Evolutionary conservation across 2,113 vertebrate species (phyloP), one percentile per base, ranked within the genome.

Genomic region (Gobiocypris rarus): DNA sequence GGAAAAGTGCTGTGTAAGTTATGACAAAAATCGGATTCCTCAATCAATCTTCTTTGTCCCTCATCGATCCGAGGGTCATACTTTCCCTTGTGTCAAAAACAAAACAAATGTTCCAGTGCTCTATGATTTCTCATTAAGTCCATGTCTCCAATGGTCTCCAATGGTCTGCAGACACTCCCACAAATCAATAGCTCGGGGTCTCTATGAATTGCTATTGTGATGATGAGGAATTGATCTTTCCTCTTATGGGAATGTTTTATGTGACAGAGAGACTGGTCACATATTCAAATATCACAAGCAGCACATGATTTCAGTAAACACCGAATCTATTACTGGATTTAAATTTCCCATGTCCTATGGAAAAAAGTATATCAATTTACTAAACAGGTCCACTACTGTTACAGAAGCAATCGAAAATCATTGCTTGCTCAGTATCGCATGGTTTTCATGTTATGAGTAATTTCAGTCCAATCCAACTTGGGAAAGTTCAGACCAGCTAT

Each of bases 261-360:
- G 87, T 90, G 93, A 92, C 87, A 82, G 80, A 89, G 43, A 70
- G 89, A 86, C 88, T 86, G 65, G 65, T 88, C 87, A 83, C 85
- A 89, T 92, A 89, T 92, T 92, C 86, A 90, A 90, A 92, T 90
- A 92, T 92, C 90, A 89, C 88, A 89, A 69, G 87, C 77, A 90
- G 89, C 71, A 71, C 92, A 89, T 89, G 28, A 90, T 93, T 92
- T 93, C 91, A 91, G 89, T 91, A 91, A 93, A 91, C 87, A 90
- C 75, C 74, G 88, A 93, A 93, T 94, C 92, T 87, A 93, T 94
- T 90, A 77, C 58, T 81, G 89, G 92, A 85, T 90, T 93, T 89
- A 81, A 73, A 90, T 93, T 91, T 92, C 90, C 86, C 45, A 56
- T n/a, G 63, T 86, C 89, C 87, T 85, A 77, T 67, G 84, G 80